Percentiles rank a stretch among this genome's conserved stretches.
These are phyloP conservation scores for Melanargia galathea DNA, from an alignment of 2,888 invertebrate species.

Conservation along the genomic window DNA sequence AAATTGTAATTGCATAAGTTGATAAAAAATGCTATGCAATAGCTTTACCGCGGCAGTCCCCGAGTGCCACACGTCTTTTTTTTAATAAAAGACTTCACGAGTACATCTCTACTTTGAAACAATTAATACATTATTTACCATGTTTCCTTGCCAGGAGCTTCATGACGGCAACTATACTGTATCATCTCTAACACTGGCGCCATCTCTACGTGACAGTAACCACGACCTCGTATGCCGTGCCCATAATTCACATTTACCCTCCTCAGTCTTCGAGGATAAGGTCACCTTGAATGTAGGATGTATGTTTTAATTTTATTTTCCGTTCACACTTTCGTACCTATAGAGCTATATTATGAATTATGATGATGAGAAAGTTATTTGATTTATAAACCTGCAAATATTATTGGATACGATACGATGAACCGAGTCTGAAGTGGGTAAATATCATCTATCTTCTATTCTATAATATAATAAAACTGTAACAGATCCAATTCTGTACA, in stretches of 20 bases:
- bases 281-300: constrained; percentile 67
- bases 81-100: no score
- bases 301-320: constrained; percentile 51
- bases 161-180: constrained; percentile 73
- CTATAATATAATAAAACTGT: no score
- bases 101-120: no score
- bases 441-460: no score
- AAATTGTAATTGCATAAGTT: no score
- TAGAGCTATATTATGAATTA: no score
- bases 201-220: constrained; percentile 56
- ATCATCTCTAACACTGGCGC: constrained; percentile 65
- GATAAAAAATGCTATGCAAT: no score
- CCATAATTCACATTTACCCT: constrained; percentile 54
- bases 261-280: constrained; percentile 53
- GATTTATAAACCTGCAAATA: background rate
- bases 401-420: no score
- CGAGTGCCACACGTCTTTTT: no score
- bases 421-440: no score
- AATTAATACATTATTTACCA: background rate
- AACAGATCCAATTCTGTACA: no score
- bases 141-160: constrained; percentile 53
- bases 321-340: background rate
- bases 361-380: background rate
- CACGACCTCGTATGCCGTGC: constrained; percentile 62
- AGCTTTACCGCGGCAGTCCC: no score